Conservation (phyloP, 2,113 vertebrate species). For the Lepidothrix coronata region DNA sequence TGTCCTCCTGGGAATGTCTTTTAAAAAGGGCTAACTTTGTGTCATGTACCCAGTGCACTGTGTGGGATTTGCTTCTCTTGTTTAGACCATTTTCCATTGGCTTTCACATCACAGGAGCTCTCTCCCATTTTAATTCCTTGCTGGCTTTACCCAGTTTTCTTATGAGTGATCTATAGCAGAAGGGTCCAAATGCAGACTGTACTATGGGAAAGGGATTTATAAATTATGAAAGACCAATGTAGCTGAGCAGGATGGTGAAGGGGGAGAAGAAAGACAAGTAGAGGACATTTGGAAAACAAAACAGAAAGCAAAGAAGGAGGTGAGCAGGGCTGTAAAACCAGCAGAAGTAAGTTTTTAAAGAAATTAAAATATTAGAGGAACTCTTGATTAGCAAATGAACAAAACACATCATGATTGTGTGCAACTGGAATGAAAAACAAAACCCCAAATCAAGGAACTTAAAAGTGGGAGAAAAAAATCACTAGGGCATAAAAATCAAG, state of each 20-base stretch:
- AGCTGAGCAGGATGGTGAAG: constrained; percentile 21
- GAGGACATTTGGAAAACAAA: constrained; percentile 31
- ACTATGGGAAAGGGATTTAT: constrained; percentile 29
- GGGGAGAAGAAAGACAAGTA: constrained; percentile 1
- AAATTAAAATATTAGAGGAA: neutral
- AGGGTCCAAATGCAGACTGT: constrained; percentile 25
- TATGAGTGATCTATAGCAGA: constrained; percentile 42
- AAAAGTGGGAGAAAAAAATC: neutral
- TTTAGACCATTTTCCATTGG: neutral
- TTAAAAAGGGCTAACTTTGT: neutral
- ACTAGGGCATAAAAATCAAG: neutral
- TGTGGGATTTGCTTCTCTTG: neutral
- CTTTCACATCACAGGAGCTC: constrained; percentile 44
- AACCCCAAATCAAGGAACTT: neutral
- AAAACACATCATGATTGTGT: neutral
- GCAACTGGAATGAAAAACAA: neutral
- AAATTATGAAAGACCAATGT: constrained; percentile 52
- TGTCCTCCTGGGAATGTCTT: neutral
- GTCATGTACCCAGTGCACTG: neutral
- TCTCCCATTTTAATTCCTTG: constrained; percentile 29
- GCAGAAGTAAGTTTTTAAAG: neutral
- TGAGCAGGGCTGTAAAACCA: neutral
- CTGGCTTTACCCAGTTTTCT: constrained; percentile 31
- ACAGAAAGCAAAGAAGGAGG: neutral
- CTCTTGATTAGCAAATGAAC: neutral